Conservation (phyloP, 2,888 invertebrate genomes). For the Watsonalla cultraria region DNA sequence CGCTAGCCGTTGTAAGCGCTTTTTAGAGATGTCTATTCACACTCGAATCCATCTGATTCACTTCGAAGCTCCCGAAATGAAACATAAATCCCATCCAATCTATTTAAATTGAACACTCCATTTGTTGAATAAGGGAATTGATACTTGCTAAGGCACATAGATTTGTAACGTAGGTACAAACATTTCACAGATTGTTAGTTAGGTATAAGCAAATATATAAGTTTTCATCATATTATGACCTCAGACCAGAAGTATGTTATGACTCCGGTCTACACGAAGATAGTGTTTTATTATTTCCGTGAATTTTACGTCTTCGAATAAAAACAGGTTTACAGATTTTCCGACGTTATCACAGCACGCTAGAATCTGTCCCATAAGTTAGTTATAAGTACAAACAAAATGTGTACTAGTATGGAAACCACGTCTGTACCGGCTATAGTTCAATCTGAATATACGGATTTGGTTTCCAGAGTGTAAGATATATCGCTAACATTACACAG, state of each 20-base stretch:
- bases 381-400: too few relatives aligned
- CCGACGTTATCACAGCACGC: too few relatives aligned
- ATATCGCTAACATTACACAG: not conserved
- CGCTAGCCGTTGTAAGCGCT: constrained; percentile 4
- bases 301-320: too few relatives aligned
- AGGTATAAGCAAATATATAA: too few relatives aligned
- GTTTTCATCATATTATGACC: too few relatives aligned
- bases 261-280: too few relatives aligned
- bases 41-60: constrained; percentile 36
- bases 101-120: constrained; percentile 72
- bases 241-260: too few relatives aligned
- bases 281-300: too few relatives aligned
- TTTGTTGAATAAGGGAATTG: constrained; percentile 55
- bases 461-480: not conserved
- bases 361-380: too few relatives aligned
- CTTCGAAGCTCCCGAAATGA: constrained; percentile 57
- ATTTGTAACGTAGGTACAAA: constrained; percentile 33
- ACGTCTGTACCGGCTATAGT: too few relatives aligned
- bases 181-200: not conserved
- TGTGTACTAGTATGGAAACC: not conserved
- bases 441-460: not conserved
- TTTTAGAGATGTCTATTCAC: constrained; percentile 8
- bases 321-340: too few relatives aligned
- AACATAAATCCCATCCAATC: constrained; percentile 73
- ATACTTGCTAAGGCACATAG: constrained; percentile 51